Conservation (phyloP, 92 coral and sea anemone species). For the Pocillopora meandrina region DNA sequence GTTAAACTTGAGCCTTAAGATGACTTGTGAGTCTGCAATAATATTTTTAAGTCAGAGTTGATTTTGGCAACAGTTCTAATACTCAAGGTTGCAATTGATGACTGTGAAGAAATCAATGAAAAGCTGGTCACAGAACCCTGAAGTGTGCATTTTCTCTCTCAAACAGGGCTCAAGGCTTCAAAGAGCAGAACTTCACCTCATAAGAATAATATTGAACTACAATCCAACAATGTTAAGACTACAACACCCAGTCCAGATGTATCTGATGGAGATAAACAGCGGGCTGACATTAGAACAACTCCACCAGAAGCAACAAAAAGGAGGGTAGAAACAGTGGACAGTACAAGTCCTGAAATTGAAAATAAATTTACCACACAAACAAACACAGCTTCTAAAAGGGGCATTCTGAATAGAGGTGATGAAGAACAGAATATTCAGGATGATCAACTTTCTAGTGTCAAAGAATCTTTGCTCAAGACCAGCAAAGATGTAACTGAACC, state of each 20-base stretch:
- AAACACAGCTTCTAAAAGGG: slow-evolving; percentile 2
- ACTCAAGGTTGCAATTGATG: too few relatives aligned
- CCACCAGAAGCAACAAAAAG: neutral
- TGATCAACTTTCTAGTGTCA: neutral
- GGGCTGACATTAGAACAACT: neutral
- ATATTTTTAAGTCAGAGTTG: too few relatives aligned
- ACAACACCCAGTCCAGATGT: neutral
- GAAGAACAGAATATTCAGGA: neutral
- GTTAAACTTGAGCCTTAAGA: too few relatives aligned
- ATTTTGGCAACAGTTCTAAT: too few relatives aligned
- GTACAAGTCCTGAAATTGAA: neutral
- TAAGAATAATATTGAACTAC: neutral
- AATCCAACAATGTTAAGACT: neutral
- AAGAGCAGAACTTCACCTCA: slow-evolving; percentile 27
- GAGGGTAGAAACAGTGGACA: neutral
- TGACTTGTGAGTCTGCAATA: too few relatives aligned
- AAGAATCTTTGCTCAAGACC: neutral
- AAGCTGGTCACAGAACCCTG: too few relatives aligned
- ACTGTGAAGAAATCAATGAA: too few relatives aligned
- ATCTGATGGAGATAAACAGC: neutral
- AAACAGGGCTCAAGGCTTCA: slow-evolving; percentile 27
- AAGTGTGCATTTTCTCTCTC: neutral
- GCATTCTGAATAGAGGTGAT: slow-evolving; percentile 22
- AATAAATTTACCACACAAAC: neutral
- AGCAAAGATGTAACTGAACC: neutral